Percentiles rank a stretch among this genome's conserved stretches.
Conservation (phyloP, 2,113 vertebrate species). For the Tor tambroides region DNA sequence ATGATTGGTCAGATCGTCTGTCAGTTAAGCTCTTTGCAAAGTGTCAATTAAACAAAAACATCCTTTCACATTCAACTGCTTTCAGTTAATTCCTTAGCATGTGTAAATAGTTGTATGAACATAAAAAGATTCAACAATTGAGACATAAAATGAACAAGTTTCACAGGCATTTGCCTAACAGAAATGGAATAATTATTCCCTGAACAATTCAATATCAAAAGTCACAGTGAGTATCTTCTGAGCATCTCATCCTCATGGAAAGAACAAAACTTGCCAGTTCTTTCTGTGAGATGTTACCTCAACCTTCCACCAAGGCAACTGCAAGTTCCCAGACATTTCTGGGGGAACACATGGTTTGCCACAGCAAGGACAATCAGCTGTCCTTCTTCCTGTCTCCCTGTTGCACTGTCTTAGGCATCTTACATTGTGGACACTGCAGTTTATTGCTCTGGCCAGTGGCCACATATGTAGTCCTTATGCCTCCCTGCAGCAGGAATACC, state of each 20-base stretch:
- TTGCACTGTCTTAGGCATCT: background rate
- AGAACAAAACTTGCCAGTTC: background rate
- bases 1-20: too few species aligned
- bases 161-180: background rate
- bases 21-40: too few species aligned
- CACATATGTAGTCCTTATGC: background rate
- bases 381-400: background rate
- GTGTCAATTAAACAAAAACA: too few species aligned
- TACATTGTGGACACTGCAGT: background rate
- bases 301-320: background rate
- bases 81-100: background rate
- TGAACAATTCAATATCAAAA: background rate
- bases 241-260: background rate
- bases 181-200: background rate
- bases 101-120: background rate
- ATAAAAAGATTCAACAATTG: background rate
- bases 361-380: background rate
- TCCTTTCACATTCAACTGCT: too few species aligned
- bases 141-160: background rate
- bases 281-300: background rate
- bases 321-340: background rate
- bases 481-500: background rate
- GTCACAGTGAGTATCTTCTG: background rate
- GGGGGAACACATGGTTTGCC: background rate
- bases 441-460: background rate